These are phyloP conservation scores for Hippocampus zosterae DNA, from an alignment of 2,113 vertebrate genomes.

Conservation along the genomic window DNA sequence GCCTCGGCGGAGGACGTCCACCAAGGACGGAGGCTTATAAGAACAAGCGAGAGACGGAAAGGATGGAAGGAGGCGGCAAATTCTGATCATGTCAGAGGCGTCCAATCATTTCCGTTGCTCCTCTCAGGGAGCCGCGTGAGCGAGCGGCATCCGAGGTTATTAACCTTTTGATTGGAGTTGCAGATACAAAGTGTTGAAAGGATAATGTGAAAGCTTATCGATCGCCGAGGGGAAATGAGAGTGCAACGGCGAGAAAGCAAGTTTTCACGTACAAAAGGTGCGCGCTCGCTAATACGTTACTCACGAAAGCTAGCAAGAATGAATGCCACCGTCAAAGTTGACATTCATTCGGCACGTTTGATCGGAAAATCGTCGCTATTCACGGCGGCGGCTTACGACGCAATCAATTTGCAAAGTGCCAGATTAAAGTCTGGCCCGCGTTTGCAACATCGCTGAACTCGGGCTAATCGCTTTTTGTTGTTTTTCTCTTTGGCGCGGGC, in stretches of 20 bases:
- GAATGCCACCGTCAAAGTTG: neutral
- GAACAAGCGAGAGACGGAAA: neutral
- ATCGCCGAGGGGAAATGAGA: conserved; percentile 30
- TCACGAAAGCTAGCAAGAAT: neutral
- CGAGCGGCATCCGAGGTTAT: conserved; percentile 33
- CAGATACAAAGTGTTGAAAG: conserved; percentile 29
- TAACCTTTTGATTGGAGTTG: conserved; percentile 44
- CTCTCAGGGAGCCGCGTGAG: conserved; percentile 17
- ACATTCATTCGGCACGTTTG: too few species aligned
- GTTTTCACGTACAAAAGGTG: neutral
- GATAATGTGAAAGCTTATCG: conserved; percentile 24
- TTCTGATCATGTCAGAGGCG: conserved; percentile 10
- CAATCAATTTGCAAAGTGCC: conserved; percentile 16
- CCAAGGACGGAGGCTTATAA: conserved; percentile 17
- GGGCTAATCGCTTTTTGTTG: neutral
- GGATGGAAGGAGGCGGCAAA: neutral
- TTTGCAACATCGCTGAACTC: conserved; percentile 16
- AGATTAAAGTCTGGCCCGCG: conserved; percentile 15
- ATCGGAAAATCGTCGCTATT: too few species aligned
- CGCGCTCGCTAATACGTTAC: neutral
- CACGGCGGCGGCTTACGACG: too few species aligned
- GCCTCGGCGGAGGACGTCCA: neutral
- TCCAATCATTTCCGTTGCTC: conserved; percentile 6
- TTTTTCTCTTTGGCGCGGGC: neutral
- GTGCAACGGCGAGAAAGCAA: neutral